Conservation (phyloP, 2,888 invertebrate species). For the Euproctis similis region DNA sequence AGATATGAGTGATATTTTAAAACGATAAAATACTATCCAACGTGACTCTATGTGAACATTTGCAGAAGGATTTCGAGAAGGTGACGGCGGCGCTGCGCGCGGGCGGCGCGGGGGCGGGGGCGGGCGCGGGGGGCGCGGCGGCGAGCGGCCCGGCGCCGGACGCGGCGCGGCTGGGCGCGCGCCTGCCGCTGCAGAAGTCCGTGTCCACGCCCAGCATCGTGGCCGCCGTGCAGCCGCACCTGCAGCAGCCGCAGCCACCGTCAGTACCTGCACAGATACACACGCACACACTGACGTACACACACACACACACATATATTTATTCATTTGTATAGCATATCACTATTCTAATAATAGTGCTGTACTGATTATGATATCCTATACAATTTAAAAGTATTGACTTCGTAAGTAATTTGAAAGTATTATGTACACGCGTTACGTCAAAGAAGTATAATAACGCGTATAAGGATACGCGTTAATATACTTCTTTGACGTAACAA, state of each 20-base stretch:
- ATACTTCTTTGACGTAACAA: no score
- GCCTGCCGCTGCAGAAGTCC: slow-evolving; percentile 90
- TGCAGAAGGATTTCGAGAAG: slow-evolving; percentile 84
- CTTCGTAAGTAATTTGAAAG: no score
- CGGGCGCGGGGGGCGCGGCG: slow-evolving; percentile 32
- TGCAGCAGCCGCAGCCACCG: slow-evolving; percentile 47
- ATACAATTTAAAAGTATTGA: no score
- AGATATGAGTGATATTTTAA: no score
- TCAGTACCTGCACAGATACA: slow-evolving; percentile 8
- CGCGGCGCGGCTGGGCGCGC: slow-evolving; percentile 42
- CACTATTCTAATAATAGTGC: no score
- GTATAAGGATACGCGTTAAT: no score
- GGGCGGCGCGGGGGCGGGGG: slow-evolving; percentile 42
- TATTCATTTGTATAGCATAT: no score
- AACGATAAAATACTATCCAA: no score
- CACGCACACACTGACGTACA: neutral
- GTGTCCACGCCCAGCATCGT: slow-evolving; percentile 93
- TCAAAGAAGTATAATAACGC: no score
- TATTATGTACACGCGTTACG: no score
- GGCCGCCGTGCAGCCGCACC: slow-evolving; percentile 69
- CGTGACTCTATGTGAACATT: no score
- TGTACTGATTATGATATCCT: no score
- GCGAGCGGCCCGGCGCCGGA: slow-evolving; percentile 10
- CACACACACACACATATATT: neutral
- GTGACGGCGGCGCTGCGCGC: slow-evolving; percentile 66